A percentile compares a stretch with the other conserved stretches of the same genome.
Evolutionary conservation across 2,888 invertebrate genomes (phyloP).

Genomic region (Heliothis peltigera): DNA sequence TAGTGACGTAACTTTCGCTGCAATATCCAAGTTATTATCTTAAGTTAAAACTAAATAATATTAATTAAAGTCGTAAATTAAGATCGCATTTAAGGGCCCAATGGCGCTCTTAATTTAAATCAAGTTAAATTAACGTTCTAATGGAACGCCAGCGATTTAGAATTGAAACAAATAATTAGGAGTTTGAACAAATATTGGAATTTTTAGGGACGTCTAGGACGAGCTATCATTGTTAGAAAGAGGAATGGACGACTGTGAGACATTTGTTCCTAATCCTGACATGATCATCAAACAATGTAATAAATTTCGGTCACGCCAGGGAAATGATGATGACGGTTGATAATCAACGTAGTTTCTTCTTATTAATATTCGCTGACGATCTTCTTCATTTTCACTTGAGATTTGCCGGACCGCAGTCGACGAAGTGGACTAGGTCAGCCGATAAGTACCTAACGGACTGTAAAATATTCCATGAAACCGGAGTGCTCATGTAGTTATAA

Average conservation of each 20-base stretch:
- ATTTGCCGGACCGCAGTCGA: neutral
- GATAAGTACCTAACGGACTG: neutral
- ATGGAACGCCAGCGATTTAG: conserved; percentile 24
- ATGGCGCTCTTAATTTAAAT: conserved; percentile 14
- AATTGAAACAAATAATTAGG: conserved; percentile 24
- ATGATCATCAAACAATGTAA: too few relatives aligned
- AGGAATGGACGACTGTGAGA: conserved; percentile 4
- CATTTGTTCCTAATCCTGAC: neutral
- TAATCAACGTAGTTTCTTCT: neutral
- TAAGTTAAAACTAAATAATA: conserved; percentile 14
- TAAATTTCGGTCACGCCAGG: too few relatives aligned
- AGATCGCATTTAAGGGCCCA: conserved; percentile 8
- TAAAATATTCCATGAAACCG: neutral
- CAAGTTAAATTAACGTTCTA: conserved; percentile 20
- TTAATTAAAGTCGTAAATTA: conserved; percentile 38
- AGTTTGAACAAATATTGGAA: conserved; percentile 33
- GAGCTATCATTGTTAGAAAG: conserved; percentile 11
- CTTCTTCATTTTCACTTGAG: neutral
- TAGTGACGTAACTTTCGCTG: conserved; percentile 10
- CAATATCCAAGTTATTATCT: conserved; percentile 16
- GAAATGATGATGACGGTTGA: too few relatives aligned
- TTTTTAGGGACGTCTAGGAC: conserved; percentile 39
- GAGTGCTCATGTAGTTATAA: neutral
- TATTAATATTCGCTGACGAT: neutral
- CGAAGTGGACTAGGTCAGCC: neutral